Conservation (phyloP, 2,113 vertebrate species). For the Cynocephalus volans region DNA sequence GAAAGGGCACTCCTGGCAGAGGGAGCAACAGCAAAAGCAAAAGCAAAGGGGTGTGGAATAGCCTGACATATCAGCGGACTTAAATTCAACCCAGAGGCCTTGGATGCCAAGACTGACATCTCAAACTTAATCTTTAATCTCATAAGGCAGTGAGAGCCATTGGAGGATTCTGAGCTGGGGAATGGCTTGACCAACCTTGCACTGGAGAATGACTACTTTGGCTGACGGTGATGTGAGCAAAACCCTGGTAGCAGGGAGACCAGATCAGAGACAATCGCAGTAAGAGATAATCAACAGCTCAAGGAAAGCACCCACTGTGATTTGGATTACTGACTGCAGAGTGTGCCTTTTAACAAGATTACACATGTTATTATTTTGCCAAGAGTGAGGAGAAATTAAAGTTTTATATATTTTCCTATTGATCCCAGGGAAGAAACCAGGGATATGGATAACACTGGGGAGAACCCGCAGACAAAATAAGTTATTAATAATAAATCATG, state of each 20-base stretch:
- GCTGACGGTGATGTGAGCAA: neutral
- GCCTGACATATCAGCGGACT: neutral
- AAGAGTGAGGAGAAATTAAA: neutral
- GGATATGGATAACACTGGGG: neutral
- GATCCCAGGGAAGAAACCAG: neutral
- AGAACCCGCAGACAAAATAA: constrained; percentile 11
- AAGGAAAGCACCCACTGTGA: neutral
- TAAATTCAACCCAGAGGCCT: neutral
- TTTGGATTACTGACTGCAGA: neutral
- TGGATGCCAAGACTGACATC: neutral
- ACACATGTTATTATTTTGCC: constrained; percentile 42
- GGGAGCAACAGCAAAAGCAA: neutral
- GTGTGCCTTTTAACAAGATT: neutral
- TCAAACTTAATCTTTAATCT: neutral
- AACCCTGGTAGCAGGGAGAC: neutral
- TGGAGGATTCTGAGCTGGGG: neutral
- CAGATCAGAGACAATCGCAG: neutral
- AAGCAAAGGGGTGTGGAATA: neutral
- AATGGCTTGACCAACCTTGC: neutral
- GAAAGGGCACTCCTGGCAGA: neutral
- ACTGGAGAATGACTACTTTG: neutral
- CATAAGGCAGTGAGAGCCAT: neutral
- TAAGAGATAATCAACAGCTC: neutral
- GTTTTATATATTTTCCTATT: constrained; percentile 15
- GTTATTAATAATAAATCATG: neutral